Conservation (phyloP, 2,113 vertebrate genomes). For the Oplegnathus fasciatus region DNA sequence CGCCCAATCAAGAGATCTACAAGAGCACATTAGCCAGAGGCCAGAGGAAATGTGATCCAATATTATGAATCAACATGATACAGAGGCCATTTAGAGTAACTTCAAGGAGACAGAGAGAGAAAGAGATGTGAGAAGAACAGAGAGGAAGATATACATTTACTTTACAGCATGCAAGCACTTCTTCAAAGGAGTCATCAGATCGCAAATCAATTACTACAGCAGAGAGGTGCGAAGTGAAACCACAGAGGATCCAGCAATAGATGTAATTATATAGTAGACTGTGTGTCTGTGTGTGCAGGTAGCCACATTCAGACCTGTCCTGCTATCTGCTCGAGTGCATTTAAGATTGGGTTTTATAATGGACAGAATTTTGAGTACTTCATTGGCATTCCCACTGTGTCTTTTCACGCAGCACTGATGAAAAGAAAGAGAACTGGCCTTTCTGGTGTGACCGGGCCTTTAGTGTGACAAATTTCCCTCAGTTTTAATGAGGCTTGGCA, state of each 20-base stretch:
- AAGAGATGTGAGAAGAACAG: not conserved
- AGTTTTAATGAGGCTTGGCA: no score
- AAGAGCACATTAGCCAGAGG: constrained; percentile 40
- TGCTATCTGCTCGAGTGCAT: not conserved
- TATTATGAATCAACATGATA: constrained; percentile 37
- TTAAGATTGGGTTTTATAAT: not conserved
- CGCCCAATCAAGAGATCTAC: constrained; percentile 20
- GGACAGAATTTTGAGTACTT: not conserved
- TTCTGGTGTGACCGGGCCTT: no score
- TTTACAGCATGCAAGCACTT: not conserved
- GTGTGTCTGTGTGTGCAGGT: not conserved
- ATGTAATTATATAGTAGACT: not conserved
- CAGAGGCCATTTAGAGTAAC: constrained; percentile 1
- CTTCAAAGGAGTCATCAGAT: constrained; percentile 22
- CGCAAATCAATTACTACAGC: constrained; percentile 10
- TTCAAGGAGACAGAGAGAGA: constrained; percentile 23
- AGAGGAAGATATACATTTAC: not conserved
- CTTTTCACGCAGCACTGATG: not conserved
- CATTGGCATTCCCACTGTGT: no score
- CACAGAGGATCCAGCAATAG: not conserved
- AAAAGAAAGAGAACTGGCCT: no score
- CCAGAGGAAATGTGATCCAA: constrained; percentile 24
- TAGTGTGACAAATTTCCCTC: no score
- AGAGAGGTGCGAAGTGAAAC: not conserved
- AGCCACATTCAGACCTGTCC: not conserved